Percentiles rank a stretch among this genome's conserved stretches.
Conservation (phyloP, 2,888 invertebrate species). For the Panopea generosa region DNA sequence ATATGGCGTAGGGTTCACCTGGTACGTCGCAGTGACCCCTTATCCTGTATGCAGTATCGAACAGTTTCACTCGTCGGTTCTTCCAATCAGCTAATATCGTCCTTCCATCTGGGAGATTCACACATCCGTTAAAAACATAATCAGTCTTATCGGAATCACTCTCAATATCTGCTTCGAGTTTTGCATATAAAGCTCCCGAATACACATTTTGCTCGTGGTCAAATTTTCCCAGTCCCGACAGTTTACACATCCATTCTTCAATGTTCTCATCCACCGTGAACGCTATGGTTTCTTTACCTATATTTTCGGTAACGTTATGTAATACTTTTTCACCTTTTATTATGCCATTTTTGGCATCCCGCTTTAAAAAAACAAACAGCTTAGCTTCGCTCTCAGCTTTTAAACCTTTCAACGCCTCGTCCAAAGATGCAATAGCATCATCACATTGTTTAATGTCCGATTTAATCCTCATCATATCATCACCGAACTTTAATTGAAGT, state of each 20-base stretch:
- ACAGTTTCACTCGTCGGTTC: slow-evolving; percentile 50
- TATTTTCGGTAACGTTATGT: slow-evolving; percentile 32
- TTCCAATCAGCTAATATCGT: slow-evolving; percentile 56
- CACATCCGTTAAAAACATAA: slow-evolving; percentile 50
- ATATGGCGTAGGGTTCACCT: slow-evolving; percentile 45
- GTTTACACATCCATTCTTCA: slow-evolving; percentile 41
- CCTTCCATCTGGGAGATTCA: slow-evolving; percentile 44
- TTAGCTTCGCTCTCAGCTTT: slow-evolving; percentile 38
- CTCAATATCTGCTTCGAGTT: slow-evolving; percentile 36
- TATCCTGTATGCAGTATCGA: slow-evolving; percentile 38
- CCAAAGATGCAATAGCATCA: slow-evolving; percentile 32
- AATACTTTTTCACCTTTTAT: slow-evolving; percentile 35
- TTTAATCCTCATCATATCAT: slow-evolving; percentile 33
- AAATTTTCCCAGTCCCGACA: slow-evolving; percentile 46
- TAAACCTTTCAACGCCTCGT: slow-evolving; percentile 37
- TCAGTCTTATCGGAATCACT: slow-evolving; percentile 40
- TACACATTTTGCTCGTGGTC: slow-evolving; percentile 52
- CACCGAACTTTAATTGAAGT: slow-evolving; percentile 31
- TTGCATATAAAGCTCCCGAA: slow-evolving; percentile 39
- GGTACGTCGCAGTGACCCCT: slow-evolving; percentile 46
- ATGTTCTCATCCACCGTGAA: slow-evolving; percentile 52
- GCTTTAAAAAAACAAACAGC: slow-evolving; percentile 46
- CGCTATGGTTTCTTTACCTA: slow-evolving; percentile 40
- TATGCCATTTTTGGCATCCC: slow-evolving; percentile 38
- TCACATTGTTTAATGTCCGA: slow-evolving; percentile 51